Base-by-base conservation (phyloP, 2,797 vertebrate genomes). In the Acrossocheilus wenchowensis region DNA sequence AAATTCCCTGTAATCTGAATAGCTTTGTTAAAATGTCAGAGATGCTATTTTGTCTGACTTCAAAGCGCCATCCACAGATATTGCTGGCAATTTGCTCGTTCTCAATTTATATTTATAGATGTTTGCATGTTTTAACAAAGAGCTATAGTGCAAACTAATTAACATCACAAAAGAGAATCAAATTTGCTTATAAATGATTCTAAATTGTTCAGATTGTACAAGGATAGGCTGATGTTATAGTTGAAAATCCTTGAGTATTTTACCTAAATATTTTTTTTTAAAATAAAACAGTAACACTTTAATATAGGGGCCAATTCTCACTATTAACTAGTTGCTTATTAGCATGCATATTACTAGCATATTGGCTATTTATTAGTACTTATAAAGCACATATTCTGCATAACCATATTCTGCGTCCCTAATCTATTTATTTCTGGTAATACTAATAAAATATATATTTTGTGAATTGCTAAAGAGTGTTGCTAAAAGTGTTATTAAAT, bases 1-100 rank as follows among this genome's bases (percentile, higher is more conserved):
- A 88, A 89, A 90, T 89, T 84, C 75, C 66, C 68, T 68, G 84
- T 82, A 87, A 87, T 89, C 84, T 88, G 86, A 88, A 87, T 69
- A 81, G 82, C 84, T 90, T 90, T 86, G 85, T 89, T 88, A 87
- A 90, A 90, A 90, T 90, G 89, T 89, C 86, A 90, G 73, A 68
- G 54, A 87, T 88, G 50, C 81, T 86, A 86, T 89, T 87, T 84
- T 87, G 88, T 85, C 52, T 82, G 48, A 88, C 88, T 86, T 87
- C 41, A 77, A 84, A 86, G 79, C 50, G 77, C 34, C 30, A 71
- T 36, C 57, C 30, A 83, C 78, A 72, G 45, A 83, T 81, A 57
- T 86, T 72, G n/a, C 43, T 77, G 69, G 23, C 52, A 78, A 52
- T 87, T 36, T 82, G 48, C 66, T 57, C 3, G 30, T 84, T 86